Conservation (phyloP, 2,797 vertebrate species). For the Limosa lapponica region DNA sequence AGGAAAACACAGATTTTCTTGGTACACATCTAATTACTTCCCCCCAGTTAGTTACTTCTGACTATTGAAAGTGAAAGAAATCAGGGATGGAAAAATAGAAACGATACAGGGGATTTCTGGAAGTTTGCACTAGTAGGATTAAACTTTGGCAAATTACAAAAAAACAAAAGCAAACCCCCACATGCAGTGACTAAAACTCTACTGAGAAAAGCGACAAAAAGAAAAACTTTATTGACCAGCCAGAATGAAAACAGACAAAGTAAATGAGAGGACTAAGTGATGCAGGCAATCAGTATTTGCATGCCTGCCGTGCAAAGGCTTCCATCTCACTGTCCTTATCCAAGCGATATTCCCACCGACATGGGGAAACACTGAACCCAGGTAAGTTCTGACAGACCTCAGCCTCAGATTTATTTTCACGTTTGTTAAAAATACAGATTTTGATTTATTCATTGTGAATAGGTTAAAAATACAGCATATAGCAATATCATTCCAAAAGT, state of each 20-base stretch:
- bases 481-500: neutral
- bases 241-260: neutral
- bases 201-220: neutral
- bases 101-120: neutral
- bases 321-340: neutral
- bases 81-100: neutral
- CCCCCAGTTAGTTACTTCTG: neutral
- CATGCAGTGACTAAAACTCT: neutral
- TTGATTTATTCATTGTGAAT: constrained; percentile 66
- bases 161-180: neutral
- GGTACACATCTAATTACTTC: neutral
- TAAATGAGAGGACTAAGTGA: neutral
- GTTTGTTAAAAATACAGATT: constrained; percentile 19
- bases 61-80: neutral
- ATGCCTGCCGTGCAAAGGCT: neutral
- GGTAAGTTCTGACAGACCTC: neutral
- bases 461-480: constrained; percentile 53
- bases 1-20: neutral
- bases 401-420: neutral
- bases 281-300: neutral
- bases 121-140: neutral
- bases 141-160: neutral
- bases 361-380: neutral
- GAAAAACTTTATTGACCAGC: constrained; percentile 26
- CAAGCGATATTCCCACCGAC: neutral